phyloP scores from a whole-genome alignment of 2,113 vertebrate genomes.

The Crotophaga sulcirostris region DNA sequence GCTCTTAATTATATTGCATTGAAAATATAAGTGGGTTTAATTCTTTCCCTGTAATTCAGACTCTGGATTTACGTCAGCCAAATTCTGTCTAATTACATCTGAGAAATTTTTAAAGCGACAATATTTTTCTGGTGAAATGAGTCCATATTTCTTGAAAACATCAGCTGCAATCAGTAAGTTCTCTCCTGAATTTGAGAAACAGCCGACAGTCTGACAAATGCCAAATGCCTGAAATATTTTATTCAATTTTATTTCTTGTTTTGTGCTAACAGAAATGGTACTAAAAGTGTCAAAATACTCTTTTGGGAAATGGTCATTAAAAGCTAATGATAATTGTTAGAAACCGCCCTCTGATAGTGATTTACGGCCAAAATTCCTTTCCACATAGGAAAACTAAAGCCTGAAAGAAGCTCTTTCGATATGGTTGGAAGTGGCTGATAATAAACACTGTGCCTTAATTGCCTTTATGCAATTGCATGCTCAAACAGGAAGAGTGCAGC shows the following conservation, averaged over 20 bases:
- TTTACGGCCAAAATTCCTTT: rapidly evolving
- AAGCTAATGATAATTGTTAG: background rate
- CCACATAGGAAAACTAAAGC: background rate
- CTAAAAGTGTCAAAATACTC: background rate
- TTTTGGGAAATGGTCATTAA: rapidly evolving
- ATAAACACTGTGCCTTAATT: background rate
- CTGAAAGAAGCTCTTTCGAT: background rate
- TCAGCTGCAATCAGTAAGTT: background rate
- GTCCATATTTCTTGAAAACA: background rate
- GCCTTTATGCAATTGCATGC: rapidly evolving
- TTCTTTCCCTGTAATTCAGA: background rate
- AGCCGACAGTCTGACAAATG: background rate
- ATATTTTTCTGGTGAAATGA: background rate
- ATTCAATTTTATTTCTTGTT: background rate
- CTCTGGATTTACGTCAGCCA: background rate
- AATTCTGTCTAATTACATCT: background rate
- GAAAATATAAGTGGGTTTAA: background rate
- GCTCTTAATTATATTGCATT: background rate
- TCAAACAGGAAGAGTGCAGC: background rate
- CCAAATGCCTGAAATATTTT: background rate
- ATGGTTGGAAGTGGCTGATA: background rate
- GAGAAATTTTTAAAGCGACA: background rate
- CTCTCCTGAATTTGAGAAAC: background rate
- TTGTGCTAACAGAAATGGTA: background rate
- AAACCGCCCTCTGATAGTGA: background rate